A percentile compares a stretch with the other conserved stretches of the same genome.
These are phyloP conservation scores for Lochmaea capreae DNA, from an alignment of 2,888 invertebrate genomes.

Conservation along the genomic window DNA sequence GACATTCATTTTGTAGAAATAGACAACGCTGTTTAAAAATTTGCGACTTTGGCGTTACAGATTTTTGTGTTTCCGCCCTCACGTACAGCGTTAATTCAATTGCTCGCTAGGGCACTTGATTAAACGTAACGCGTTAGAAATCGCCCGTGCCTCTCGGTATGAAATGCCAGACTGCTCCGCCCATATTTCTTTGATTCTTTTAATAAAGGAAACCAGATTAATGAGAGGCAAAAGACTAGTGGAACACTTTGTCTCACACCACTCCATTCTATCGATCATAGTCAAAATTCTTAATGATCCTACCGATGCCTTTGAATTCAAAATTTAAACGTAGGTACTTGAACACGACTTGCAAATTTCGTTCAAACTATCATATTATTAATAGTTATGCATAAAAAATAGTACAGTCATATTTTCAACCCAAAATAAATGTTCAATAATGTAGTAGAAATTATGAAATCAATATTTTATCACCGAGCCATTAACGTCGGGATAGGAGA, in stretches of 20 bases:
- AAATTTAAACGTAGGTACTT: constrained; percentile 32
- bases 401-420: too few relatives aligned
- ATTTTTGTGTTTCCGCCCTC: constrained; percentile 59
- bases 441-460: constrained; percentile 38
- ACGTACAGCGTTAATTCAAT: constrained; percentile 63
- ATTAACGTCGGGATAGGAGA: constrained; percentile 47
- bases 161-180: constrained; percentile 61
- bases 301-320: constrained; percentile 47
- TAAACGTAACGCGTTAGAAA: constrained; percentile 61
- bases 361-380: too few relatives aligned
- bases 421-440: constrained; percentile 25
- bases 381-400: too few relatives aligned
- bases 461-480: constrained; percentile 43
- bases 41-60: neutral
- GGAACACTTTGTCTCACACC: constrained; percentile 47
- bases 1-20: neutral
- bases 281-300: constrained; percentile 63
- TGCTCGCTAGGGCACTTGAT: constrained; percentile 59
- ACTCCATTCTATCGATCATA: constrained; percentile 61
- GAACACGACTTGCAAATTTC: constrained; percentile 30
- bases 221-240: constrained; percentile 62
- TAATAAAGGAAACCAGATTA: constrained; percentile 66
- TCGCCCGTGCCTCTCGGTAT: constrained; percentile 48
- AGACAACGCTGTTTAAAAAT: neutral
- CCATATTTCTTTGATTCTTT: constrained; percentile 69